These are phyloP conservation scores for Protobothrops flavoviridis DNA, from an alignment of 2,113 vertebrate species.

Conservation along the genomic window DNA sequence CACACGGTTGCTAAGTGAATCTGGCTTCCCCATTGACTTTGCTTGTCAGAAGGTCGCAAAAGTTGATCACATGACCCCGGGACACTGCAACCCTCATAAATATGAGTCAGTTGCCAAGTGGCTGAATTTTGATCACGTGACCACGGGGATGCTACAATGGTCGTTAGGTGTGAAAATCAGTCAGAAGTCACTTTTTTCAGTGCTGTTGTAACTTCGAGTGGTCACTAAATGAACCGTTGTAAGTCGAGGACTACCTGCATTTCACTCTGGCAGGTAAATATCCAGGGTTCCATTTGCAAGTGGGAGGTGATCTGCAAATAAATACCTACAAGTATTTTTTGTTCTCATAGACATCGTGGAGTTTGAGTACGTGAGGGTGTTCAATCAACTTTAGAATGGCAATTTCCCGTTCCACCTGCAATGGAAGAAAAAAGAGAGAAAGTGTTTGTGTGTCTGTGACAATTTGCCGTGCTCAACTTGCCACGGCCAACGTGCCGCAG, in stretches of 20 bases:
- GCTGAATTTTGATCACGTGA: too few species aligned
- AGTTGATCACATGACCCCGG: too few species aligned
- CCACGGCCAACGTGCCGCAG: too few species aligned
- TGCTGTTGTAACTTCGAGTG: background rate
- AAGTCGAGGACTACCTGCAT: background rate
- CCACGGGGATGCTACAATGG: background rate
- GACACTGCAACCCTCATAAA: background rate
- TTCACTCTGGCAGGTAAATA: background rate
- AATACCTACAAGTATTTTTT: slow-evolving; percentile 95
- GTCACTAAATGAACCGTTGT: background rate
- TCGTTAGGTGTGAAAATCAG: background rate
- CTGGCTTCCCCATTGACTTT: too few species aligned
- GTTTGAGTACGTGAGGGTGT: slow-evolving; percentile 91
- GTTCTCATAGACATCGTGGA: slow-evolving; percentile 94
- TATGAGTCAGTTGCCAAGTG: background rate
- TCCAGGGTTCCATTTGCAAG: background rate
- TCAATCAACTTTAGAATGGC: slow-evolving; percentile 94
- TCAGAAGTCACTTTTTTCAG: background rate
- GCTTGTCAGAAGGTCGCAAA: too few species aligned
- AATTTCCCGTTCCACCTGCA: slow-evolving; percentile 91
- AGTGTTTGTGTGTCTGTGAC: background rate
- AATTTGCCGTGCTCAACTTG: background rate
- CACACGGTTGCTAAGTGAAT: too few species aligned
- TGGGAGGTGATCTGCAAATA: slow-evolving; percentile 56
- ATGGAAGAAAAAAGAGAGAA: background rate